A percentile compares a stretch with the other conserved stretches of the same genome.
Conservation (phyloP, 2,797 vertebrate species). For the Hemitrygon akajei region DNA sequence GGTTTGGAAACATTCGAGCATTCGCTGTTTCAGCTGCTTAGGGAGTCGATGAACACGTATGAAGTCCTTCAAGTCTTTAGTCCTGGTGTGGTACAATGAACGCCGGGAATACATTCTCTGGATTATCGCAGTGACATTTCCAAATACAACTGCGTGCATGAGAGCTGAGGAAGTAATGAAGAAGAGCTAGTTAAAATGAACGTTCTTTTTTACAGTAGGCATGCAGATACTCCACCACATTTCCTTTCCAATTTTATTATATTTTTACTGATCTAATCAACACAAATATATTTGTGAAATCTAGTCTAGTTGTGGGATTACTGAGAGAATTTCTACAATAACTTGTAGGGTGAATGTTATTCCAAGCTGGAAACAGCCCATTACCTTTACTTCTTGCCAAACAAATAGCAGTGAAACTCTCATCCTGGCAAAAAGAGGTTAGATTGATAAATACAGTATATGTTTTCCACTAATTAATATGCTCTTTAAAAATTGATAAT, state of each 20-base stretch:
- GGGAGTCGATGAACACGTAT: slow-evolving; percentile 49
- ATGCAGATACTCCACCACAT: not conserved
- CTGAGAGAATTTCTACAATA: too few species aligned
- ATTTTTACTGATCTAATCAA: not conserved
- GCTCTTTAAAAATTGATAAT: not conserved
- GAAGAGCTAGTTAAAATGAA: not conserved
- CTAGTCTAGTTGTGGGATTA: not conserved
- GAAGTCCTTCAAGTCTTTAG: slow-evolving; percentile 51
- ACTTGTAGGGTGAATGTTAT: not conserved
- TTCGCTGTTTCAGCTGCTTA: slow-evolving; percentile 48
- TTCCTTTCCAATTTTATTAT: not conserved
- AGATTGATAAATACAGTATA: not conserved
- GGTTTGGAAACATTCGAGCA: slow-evolving; percentile 50
- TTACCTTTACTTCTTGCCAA: not conserved
- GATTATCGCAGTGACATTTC: slow-evolving; percentile 50
- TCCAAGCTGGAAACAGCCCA: not conserved
- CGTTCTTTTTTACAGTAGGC: not conserved
- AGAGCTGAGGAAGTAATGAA: slow-evolving; percentile 42
- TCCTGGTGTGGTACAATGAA: slow-evolving; percentile 49
- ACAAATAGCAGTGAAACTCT: not conserved
- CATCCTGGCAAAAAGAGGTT: not conserved
- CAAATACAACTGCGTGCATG: slow-evolving; percentile 50
- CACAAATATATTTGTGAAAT: not conserved
- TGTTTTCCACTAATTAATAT: not conserved
- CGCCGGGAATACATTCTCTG: slow-evolving; percentile 50